Evolutionary conservation across 2,113 vertebrate species (phyloP), one percentile per base, ranked within the genome.

Genomic region (Cichladusa arquata): DNA sequence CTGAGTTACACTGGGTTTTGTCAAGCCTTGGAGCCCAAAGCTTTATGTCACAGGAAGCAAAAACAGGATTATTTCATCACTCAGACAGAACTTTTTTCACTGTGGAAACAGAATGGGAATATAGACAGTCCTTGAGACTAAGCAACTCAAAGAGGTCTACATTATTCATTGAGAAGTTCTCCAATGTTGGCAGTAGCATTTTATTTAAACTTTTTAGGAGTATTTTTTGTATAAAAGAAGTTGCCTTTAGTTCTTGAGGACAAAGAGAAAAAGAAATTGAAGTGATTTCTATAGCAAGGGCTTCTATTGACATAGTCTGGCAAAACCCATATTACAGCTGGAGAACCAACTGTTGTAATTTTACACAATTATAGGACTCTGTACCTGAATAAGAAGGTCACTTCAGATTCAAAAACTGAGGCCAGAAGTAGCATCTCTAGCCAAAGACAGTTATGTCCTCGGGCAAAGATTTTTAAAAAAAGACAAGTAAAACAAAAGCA

Each of bases 131-230:
- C 14, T 47, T 47, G 36, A 77, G 25, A 53, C 19, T 28, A 38
- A 70, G 38, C 8, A 74, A 19, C 58, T 84, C 9, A 25, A 50
- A 42, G 67, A 66, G 5, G 3, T 93, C 33, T 83, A 11, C 16
- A 6, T 77, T 78, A 33, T 81, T 91, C 6, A 13, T n/a, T 61
- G 29, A 26, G 54, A 77, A 62, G 11, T 74, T 91, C 26, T 34
- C 3, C 23, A 77, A 0, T 2, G 6, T 67, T 67, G 22, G 13
- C 38, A 70, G 12, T 17, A 34, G 1, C 11, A 8, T 65, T 12
- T 86, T 76, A 62, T 17, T 88, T 80, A 48, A 19, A 51, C 42
- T 95, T 77, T 61, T 61, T 26, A 48, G 14, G 16, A 12, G 3
- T 29, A 42, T 8, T 69, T 86, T 82, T 88, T 83, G 10, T 53